Evolutionary conservation across 1,140 invertebrate genomes (phyloP).

Genomic region (Halictus rubicundus): DNA sequence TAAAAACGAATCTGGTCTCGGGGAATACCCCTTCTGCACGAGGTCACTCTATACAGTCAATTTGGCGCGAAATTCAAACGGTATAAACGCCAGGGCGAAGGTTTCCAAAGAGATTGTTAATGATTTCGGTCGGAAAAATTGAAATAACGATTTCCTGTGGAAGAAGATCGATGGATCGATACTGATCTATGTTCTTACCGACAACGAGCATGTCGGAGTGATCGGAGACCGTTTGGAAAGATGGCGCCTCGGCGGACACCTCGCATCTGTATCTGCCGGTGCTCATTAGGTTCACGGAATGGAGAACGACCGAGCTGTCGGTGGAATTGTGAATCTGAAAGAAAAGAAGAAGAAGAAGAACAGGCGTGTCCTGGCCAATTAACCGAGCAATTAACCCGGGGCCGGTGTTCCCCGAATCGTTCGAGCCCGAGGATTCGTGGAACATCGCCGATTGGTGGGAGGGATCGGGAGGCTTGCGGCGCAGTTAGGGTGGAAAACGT

Average conservation of each 20-base stretch:
- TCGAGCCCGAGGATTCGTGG: conserved; percentile 1
- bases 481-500: too few species aligned
- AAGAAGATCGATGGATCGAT: too few species aligned
- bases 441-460: background rate
- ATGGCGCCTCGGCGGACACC: conserved; percentile 91
- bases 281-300: conserved; percentile 87
- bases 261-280: conserved; percentile 91
- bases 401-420: conserved; percentile 12
- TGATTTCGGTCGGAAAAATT: too few species aligned
- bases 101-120: too few species aligned
- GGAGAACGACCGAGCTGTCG: conserved; percentile 87
- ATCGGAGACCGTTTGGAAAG: conserved; percentile 89
- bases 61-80: too few species aligned
- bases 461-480: background rate
- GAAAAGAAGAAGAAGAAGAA: conserved; percentile 55
- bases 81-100: too few species aligned
- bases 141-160: too few species aligned
- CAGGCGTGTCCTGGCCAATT: conserved; percentile 12
- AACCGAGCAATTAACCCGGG: conserved; percentile 15
- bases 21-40: too few species aligned
- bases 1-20: too few species aligned
- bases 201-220: conserved; percentile 89
- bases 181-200: conserved; percentile 80
- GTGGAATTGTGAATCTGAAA: conserved; percentile 87
- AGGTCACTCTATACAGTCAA: too few species aligned